Conservation (phyloP, 2,888 invertebrate genomes). For the Willowsia nigromaculata region DNA sequence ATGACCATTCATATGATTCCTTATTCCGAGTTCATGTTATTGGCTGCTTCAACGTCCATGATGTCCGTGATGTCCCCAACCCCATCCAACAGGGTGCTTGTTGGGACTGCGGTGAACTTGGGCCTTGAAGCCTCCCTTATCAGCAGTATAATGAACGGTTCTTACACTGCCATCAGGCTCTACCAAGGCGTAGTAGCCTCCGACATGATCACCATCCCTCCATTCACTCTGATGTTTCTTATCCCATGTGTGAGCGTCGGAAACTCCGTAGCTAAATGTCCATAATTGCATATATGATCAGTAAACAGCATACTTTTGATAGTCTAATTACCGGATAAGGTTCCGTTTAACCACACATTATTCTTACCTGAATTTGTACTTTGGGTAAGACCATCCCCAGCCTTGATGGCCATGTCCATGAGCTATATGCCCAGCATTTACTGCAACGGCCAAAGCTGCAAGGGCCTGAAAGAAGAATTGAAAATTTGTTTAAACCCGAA, state of each 20-base stretch:
- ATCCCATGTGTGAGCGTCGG: constrained; percentile 68
- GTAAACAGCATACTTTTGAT: no score
- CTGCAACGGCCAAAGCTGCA: constrained; percentile 44
- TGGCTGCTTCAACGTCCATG: neutral
- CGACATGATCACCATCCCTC: constrained; percentile 73
- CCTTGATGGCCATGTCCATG: constrained; percentile 56
- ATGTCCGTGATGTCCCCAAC: constrained; percentile 28
- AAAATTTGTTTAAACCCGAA: neutral
- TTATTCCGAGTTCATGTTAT: neutral
- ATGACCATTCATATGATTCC: neutral
- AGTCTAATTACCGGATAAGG: no score
- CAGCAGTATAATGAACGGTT: constrained; percentile 67
- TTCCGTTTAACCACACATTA: no score
- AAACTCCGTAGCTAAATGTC: constrained; percentile 67
- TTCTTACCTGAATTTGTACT: constrained; percentile 71
- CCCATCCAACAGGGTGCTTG: constrained; percentile 61
- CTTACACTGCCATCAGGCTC: constrained; percentile 42
- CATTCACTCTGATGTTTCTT: constrained; percentile 67
- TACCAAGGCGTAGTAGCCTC: constrained; percentile 46
- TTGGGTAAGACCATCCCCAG: constrained; percentile 74
- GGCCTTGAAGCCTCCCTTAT: constrained; percentile 67
- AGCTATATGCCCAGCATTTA: constrained; percentile 53
- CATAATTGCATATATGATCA: no score
- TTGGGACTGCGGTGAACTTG: constrained; percentile 54
- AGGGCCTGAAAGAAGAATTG: constrained; percentile 28